Evolutionary conservation across 1,140 invertebrate species (phyloP).

Genomic region (Bombus balteatus): DNA sequence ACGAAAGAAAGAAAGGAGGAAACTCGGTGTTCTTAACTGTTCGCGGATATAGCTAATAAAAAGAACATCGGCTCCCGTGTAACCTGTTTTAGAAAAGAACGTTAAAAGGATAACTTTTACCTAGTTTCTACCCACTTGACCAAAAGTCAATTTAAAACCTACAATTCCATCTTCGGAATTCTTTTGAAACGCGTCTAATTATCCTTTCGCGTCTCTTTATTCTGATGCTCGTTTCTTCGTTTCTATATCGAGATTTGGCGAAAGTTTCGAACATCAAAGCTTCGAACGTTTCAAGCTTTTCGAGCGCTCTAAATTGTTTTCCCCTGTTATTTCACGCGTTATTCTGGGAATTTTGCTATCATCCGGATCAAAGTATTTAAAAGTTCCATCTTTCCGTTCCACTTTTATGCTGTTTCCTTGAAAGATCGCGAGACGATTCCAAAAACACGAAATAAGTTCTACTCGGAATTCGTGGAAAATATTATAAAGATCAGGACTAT

Average conservation of each 20-base stretch:
- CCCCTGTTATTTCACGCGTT: too few relatives aligned
- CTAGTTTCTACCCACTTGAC: not conserved
- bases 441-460: not conserved
- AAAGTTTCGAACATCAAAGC: too few relatives aligned
- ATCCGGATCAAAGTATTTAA: not conserved
- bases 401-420: too few relatives aligned
- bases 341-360: too few relatives aligned
- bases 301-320: too few relatives aligned
- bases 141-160: not conserved
- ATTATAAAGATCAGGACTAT: too few relatives aligned
- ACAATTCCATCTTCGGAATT: not conserved
- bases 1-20: not conserved
- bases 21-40: not conserved
- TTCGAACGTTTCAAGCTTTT: too few relatives aligned
- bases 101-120: slow-evolving; percentile 13
- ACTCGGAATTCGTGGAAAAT: not conserved
- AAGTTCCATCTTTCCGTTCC: not conserved
- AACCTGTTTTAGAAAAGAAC: slow-evolving; percentile 34
- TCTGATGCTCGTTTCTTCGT: too few relatives aligned
- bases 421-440: not conserved
- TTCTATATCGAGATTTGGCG: too few relatives aligned
- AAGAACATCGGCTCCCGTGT: not conserved
- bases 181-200: not conserved
- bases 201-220: too few relatives aligned
- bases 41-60: not conserved